Conservation (phyloP, 2,888 invertebrate genomes). For the Pterostichus niger region DNA sequence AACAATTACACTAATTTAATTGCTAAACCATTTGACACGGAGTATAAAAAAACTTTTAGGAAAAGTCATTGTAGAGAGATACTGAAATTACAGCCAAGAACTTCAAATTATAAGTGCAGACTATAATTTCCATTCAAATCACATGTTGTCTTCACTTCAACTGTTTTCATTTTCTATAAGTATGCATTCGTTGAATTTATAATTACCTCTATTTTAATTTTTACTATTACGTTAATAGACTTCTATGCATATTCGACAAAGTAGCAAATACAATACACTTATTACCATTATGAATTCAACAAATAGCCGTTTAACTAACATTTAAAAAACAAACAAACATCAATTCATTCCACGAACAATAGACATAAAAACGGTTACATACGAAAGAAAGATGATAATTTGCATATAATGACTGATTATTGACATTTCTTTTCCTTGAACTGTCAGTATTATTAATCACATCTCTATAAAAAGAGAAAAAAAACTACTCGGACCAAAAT, state of each 20-base stretch:
- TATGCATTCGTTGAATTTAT: no score
- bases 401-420: conserved; percentile 27
- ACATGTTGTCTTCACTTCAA: background rate
- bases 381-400: conserved; percentile 31
- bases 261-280: conserved; percentile 7
- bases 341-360: conserved; percentile 38
- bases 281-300: conserved; percentile 26
- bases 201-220: background rate
- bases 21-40: no score
- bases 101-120: no score
- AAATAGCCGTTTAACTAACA: conserved; percentile 21
- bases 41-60: no score
- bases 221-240: background rate
- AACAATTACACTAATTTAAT: no score
- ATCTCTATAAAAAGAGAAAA: conserved; percentile 18
- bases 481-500: conserved; percentile 6
- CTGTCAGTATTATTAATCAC: conserved; percentile 20
- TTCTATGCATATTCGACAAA: conserved; percentile 32
- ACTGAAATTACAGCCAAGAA: no score
- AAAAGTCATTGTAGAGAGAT: no score
- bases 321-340: conserved; percentile 39
- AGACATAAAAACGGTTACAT: conserved; percentile 9
- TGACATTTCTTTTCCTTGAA: conserved; percentile 51
- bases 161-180: no score
- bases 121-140: no score